phyloP scores from a whole-genome alignment of 2,797 vertebrate genomes.

The Carapus acus region DNA sequence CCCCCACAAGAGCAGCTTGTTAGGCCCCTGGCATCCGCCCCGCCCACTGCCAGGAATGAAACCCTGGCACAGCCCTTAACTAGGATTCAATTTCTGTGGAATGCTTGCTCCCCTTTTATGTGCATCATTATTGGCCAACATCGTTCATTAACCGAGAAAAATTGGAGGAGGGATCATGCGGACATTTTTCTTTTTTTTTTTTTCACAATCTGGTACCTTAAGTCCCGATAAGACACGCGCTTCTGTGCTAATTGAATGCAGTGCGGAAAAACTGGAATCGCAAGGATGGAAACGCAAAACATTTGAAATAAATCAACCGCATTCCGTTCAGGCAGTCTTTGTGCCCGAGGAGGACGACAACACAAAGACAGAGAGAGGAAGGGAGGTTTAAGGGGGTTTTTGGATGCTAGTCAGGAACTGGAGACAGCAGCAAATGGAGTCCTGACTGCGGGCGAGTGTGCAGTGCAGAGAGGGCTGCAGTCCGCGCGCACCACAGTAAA shows the following conservation, averaged over 20 bases:
- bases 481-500: conserved; percentile 46
- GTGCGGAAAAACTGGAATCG: conserved; percentile 13
- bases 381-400: conserved; percentile 30
- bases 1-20: conserved; percentile 38
- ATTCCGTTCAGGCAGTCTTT: conserved; percentile 43
- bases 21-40: conserved; percentile 13
- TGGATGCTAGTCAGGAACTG: conserved; percentile 41
- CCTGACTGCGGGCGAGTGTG: conserved; percentile 40
- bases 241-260: conserved; percentile 12
- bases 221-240: conserved; percentile 6
- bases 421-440: conserved; percentile 37
- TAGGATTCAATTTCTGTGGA: conserved; percentile 22
- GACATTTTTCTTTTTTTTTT: too few relatives aligned
- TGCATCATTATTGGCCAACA: conserved; percentile 1
- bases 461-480: conserved; percentile 44
- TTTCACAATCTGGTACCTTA: conserved; percentile 7
- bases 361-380: conserved; percentile 15
- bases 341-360: conserved; percentile 20
- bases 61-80: conserved; percentile 24
- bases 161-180: neutral
- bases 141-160: conserved; percentile 9
- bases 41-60: conserved; percentile 29
- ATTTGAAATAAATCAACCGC: conserved; percentile 42
- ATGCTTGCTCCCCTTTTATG: conserved; percentile 8
- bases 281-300: conserved; percentile 33